Conservation (phyloP, 1,140 invertebrate species). For the Cotesia typhae region DNA sequence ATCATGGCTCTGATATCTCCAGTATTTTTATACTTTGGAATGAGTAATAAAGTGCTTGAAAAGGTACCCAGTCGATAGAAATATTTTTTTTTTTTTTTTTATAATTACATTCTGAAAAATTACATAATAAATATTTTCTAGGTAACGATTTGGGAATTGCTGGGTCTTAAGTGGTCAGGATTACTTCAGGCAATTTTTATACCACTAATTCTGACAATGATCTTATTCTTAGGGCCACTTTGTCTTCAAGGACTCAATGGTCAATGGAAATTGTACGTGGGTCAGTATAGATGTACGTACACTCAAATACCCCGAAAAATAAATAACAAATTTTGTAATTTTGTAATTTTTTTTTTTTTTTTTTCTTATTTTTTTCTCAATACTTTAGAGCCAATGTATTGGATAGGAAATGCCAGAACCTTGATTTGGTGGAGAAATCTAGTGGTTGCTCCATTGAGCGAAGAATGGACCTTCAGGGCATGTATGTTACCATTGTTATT, state of each 20-base stretch:
- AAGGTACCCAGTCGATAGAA: constrained; percentile 59
- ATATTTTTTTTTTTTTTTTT: too few relatives aligned
- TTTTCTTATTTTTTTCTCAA: constrained; percentile 35
- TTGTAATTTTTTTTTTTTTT: constrained; percentile 16
- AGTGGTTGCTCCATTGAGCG: constrained; percentile 90
- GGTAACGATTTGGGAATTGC: constrained; percentile 74
- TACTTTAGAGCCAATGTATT: constrained; percentile 76
- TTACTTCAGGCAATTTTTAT: constrained; percentile 77
- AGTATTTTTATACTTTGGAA: constrained; percentile 76
- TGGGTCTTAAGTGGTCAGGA: constrained; percentile 81
- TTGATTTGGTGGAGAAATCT: constrained; percentile 89
- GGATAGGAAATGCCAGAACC: constrained; percentile 76
- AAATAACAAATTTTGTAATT: constrained; percentile 27
- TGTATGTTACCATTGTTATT: constrained; percentile 92
- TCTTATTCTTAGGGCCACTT: constrained; percentile 86
- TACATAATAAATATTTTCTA: constrained; percentile 47
- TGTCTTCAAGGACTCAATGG: constrained; percentile 77
- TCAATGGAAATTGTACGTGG: constrained; percentile 74
- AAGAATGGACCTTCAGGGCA: constrained; percentile 93
- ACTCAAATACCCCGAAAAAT: neutral
- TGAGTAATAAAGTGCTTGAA: constrained; percentile 69
- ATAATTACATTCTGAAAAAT: constrained; percentile 19
- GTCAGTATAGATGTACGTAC: constrained; percentile 62
- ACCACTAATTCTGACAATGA: constrained; percentile 82
- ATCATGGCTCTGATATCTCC: constrained; percentile 83